These are phyloP conservation scores for Volucella zonaria DNA, from an alignment of 2,888 invertebrate genomes.

Conservation along the genomic window DNA sequence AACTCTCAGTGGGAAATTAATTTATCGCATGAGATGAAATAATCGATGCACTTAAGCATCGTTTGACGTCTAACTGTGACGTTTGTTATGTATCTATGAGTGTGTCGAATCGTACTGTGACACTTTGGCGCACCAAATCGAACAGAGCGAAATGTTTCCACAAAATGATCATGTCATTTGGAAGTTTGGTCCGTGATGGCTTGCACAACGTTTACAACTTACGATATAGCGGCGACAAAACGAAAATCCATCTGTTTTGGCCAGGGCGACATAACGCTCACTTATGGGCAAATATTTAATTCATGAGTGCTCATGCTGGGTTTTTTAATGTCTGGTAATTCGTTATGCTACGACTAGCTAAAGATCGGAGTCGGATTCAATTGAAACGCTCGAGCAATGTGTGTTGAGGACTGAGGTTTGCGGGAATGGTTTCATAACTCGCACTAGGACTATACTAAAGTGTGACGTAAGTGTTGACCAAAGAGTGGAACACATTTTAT, in stretches of 20 bases:
- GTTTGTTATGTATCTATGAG: not conserved
- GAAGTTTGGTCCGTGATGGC: no score
- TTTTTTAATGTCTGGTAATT: slow-evolving; percentile 64
- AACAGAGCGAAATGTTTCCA: not conserved
- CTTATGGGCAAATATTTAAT: slow-evolving; percentile 72
- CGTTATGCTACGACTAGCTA: slow-evolving; percentile 60
- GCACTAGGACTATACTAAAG: not conserved
- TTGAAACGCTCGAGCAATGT: slow-evolving; percentile 19
- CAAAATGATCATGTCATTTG: no score
- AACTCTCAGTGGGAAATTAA: slow-evolving; percentile 34
- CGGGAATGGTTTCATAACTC: slow-evolving; percentile 43
- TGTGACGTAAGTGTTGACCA: no score
- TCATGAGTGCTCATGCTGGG: slow-evolving; percentile 69
- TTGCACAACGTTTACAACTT: no score
- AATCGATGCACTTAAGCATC: slow-evolving; percentile 34
- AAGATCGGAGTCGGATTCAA: no score
- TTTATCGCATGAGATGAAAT: slow-evolving; percentile 32
- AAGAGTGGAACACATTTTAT: no score
- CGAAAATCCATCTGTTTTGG: slow-evolving; percentile 49
- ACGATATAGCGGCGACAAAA: slow-evolving; percentile 16
- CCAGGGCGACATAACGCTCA: slow-evolving; percentile 66
- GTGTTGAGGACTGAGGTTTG: slow-evolving; percentile 16
- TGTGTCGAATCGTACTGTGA: slow-evolving; percentile 1
- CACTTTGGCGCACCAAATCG: not conserved
- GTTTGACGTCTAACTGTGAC: slow-evolving; percentile 23